phyloP scores from a whole-genome alignment of 2,888 invertebrate genomes.

The Yponomeuta evonymella region DNA sequence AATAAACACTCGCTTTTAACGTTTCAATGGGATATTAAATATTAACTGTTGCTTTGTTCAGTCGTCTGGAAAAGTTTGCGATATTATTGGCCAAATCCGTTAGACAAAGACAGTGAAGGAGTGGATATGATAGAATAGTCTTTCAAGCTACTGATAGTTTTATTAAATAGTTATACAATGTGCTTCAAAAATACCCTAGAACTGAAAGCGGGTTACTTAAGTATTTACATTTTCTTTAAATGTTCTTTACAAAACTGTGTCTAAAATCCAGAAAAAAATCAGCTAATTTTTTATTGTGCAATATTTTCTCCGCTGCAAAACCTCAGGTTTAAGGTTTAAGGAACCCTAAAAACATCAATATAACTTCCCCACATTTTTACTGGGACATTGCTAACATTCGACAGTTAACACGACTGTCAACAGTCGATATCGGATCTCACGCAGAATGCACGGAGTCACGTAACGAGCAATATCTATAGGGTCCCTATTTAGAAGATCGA shows the following conservation, averaged over 20 bases:
- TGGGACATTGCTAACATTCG: neutral
- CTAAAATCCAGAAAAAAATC: too few relatives aligned
- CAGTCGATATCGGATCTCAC: neutral
- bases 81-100: neutral
- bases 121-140: too few relatives aligned
- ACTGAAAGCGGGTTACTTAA: too few relatives aligned
- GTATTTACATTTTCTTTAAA: too few relatives aligned
- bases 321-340: too few relatives aligned
- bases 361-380: neutral
- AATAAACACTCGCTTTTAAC: constrained; percentile 40
- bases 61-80: neutral
- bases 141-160: too few relatives aligned
- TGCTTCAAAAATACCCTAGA: too few relatives aligned
- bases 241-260: too few relatives aligned
- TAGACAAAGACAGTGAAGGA: neutral
- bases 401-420: neutral
- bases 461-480: neutral
- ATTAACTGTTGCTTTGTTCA: neutral
- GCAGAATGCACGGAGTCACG: neutral
- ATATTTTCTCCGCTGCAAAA: too few relatives aligned
- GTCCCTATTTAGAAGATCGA: neutral
- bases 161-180: too few relatives aligned
- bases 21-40: neutral
- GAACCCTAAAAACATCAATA: neutral
- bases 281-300: too few relatives aligned